These are phyloP conservation scores for Stenurella melanura DNA, from an alignment of 2,888 invertebrate species.

Conservation along the genomic window DNA sequence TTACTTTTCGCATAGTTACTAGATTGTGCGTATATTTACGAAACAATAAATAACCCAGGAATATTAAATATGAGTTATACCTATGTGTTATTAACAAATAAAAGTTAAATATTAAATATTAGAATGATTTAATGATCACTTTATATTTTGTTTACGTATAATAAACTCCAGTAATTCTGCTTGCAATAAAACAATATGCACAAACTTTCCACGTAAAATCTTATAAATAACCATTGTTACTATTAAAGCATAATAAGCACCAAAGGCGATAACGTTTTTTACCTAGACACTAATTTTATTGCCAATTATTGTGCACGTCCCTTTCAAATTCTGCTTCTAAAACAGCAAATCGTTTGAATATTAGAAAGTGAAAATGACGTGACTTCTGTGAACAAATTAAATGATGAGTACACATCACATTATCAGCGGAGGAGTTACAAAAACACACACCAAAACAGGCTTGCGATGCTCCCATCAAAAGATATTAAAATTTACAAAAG, in stretches of 20 bases:
- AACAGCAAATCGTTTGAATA: no score
- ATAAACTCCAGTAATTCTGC: conserved; percentile 11
- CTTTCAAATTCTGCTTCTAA: no score
- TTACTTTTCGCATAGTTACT: neutral
- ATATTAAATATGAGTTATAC: neutral
- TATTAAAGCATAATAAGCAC: neutral
- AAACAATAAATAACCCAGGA: conserved; percentile 16
- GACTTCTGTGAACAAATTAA: no score
- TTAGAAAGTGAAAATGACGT: no score
- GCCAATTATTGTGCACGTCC: no score
- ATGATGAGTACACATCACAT: no score
- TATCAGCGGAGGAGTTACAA: no score
- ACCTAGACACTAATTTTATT: neutral
- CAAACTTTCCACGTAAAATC: neutral
- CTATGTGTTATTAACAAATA: neutral
- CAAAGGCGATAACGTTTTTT: neutral
- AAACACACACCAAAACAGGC: no score
- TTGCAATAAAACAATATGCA: conserved; percentile 18
- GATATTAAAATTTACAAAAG: no score
- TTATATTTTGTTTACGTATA: conserved; percentile 21
- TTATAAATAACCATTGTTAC: neutral
- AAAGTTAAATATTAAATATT: conserved; percentile 17
- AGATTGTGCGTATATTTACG: neutral
- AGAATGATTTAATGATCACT: conserved; percentile 7
- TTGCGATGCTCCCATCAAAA: no score